These are phyloP conservation scores for Scaptomyza caliginosa DNA, from an alignment of 2,888 invertebrate species.

Conservation along the genomic window DNA sequence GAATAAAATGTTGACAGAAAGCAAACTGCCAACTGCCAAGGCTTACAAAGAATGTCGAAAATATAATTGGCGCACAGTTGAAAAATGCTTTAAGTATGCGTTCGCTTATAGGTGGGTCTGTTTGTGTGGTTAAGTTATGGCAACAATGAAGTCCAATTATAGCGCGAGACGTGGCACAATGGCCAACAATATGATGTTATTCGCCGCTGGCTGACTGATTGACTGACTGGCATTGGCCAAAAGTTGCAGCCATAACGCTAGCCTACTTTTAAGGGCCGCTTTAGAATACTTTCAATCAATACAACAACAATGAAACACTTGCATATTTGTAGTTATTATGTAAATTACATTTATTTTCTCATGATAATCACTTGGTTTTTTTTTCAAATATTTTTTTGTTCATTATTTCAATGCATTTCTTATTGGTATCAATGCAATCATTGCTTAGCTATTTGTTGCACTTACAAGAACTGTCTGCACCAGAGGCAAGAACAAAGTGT, in stretches of 20 bases:
- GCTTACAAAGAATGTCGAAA: constrained; percentile 69
- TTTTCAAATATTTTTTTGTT: constrained; percentile 28
- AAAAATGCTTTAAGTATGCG: constrained; percentile 32
- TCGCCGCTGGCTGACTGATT: constrained; percentile 39
- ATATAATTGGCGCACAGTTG: constrained; percentile 67
- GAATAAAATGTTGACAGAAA: constrained; percentile 78
- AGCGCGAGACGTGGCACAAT: constrained; percentile 55
- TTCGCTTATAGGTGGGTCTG: constrained; percentile 9
- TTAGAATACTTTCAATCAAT: background rate
- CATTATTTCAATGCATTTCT: constrained; percentile 55
- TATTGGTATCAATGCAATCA: constrained; percentile 44
- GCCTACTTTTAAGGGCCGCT: constrained; percentile 13
- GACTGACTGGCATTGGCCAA: constrained; percentile 58
- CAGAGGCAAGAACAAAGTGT: constrained; percentile 41
- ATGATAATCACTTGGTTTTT: constrained; percentile 72
- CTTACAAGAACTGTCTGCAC: constrained; percentile 6
- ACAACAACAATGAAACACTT: constrained; percentile 2
- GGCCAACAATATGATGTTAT: constrained; percentile 54
- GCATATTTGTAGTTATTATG: constrained; percentile 62
- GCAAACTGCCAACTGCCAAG: constrained; percentile 65
- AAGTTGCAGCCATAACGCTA: constrained; percentile 13
- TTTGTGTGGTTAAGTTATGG: constrained; percentile 35
- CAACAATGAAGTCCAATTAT: constrained; percentile 74
- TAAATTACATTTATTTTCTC: constrained; percentile 78
- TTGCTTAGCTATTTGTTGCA: constrained; percentile 45